Evolutionary conservation across 2,888 invertebrate species (phyloP).

Genomic region (Conus canariensis): DNA sequence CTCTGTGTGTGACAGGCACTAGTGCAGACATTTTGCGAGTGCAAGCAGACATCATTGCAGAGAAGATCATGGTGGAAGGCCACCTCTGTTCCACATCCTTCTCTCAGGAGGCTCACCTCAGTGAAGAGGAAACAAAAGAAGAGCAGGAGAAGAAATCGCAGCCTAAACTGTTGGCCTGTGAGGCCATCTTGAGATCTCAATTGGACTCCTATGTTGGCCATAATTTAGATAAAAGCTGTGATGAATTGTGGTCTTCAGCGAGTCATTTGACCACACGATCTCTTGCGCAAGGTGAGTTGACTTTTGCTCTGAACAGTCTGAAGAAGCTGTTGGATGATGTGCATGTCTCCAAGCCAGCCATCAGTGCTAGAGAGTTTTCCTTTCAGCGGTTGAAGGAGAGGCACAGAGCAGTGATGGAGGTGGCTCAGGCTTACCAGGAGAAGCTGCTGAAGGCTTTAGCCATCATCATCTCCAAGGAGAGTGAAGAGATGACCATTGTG

Average conservation of each 20-base stretch:
- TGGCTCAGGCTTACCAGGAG: conserved; percentile 60
- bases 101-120: conserved; percentile 44
- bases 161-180: conserved; percentile 65
- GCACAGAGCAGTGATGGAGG: conserved; percentile 58
- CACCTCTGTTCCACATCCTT: conserved; percentile 60
- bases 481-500: conserved; percentile 58
- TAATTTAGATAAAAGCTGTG: conserved; percentile 60
- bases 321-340: conserved; percentile 82
- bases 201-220: conserved; percentile 65
- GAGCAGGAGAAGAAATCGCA: conserved; percentile 59
- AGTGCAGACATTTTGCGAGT: conserved; percentile 82
- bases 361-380: conserved; percentile 54
- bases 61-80: conserved; percentile 80
- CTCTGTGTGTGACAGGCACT: conserved; percentile 59
- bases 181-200: conserved; percentile 69
- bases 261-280: conserved; percentile 67
- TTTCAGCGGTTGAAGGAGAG: conserved; percentile 61
- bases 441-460: conserved; percentile 54
- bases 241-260: conserved; percentile 61
- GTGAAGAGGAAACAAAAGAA: conserved; percentile 56
- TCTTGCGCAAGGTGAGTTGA: conserved; percentile 72
- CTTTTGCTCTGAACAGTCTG: conserved; percentile 79
- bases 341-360: conserved; percentile 20
- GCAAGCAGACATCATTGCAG: conserved; percentile 87
- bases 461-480: conserved; percentile 55